Evolutionary conservation across 2,113 vertebrate genomes (phyloP).

Genomic region (Crocuta crocuta): DNA sequence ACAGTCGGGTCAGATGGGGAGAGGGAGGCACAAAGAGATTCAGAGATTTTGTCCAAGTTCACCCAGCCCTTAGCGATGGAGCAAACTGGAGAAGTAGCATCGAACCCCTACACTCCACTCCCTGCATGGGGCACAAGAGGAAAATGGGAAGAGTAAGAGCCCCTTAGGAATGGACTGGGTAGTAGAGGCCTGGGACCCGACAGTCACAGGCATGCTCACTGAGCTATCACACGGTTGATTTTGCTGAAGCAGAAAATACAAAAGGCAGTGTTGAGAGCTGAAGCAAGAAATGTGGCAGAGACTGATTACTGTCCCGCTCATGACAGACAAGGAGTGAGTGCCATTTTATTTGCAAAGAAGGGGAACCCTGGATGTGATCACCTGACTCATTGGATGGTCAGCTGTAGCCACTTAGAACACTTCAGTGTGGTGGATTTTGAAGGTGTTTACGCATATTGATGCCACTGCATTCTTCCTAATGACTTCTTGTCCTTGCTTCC

Average conservation of each 20-base stretch:
- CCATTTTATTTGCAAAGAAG: not conserved
- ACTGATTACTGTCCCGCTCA: accelerated
- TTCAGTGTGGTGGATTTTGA: not conserved
- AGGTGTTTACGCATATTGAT: not conserved
- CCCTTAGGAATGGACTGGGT: not conserved
- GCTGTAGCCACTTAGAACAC: no score
- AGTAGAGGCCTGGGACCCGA: not conserved
- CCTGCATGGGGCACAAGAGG: no score
- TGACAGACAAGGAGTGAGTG: no score
- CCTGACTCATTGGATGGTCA: not conserved
- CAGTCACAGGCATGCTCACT: accelerated
- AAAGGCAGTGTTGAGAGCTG: no score
- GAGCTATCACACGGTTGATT: not conserved
- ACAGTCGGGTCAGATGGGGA: not conserved
- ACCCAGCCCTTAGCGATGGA: not conserved
- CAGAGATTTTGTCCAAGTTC: accelerated
- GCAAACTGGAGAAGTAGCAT: accelerated
- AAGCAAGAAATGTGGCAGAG: not conserved
- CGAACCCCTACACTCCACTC: accelerated
- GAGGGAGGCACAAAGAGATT: not conserved
- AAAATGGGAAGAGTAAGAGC: accelerated
- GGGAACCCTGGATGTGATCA: not conserved
- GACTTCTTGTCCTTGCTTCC: not conserved
- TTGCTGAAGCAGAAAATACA: not conserved
- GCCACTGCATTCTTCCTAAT: not conserved